Conservation (phyloP, 2,888 invertebrate genomes). For the Agonopterix subpropinquella region DNA sequence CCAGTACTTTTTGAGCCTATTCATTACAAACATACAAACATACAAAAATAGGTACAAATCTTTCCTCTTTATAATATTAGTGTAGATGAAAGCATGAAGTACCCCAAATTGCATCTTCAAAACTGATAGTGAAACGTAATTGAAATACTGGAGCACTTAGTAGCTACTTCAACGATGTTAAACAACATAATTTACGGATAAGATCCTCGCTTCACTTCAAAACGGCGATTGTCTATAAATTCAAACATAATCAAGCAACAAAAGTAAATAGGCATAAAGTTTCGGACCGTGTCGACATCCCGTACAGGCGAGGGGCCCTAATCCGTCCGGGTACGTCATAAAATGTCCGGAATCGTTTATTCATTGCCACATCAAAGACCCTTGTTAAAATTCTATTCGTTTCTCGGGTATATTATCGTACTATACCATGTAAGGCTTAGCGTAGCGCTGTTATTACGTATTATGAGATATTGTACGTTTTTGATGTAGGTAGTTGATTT, state of each 20-base stretch:
- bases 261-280: slow-evolving; percentile 1
- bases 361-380: slow-evolving; percentile 57
- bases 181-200: too few species aligned
- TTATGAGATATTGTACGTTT: neutral
- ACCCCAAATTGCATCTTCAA: too few species aligned
- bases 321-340: slow-evolving; percentile 43
- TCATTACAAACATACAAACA: too few species aligned
- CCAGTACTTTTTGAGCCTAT: too few species aligned
- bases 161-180: too few species aligned
- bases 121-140: too few species aligned
- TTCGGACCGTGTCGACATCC: neutral
- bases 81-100: too few species aligned
- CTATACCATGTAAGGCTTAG: slow-evolving; percentile 24
- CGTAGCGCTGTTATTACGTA: slow-evolving; percentile 16
- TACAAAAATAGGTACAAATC: too few species aligned
- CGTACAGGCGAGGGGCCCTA: slow-evolving; percentile 16
- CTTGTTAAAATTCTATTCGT: slow-evolving; percentile 57
- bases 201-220: neutral
- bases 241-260: slow-evolving; percentile 1
- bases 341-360: slow-evolving; percentile 60
- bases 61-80: too few species aligned
- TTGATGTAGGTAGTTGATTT: neutral
- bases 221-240: neutral
- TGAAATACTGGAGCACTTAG: too few species aligned
- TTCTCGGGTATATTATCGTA: slow-evolving; percentile 27